Evolutionary conservation across 2,113 vertebrate species (phyloP), one percentile per base, ranked within the genome.

Genomic region (Chlamydotis undulata): DNA sequence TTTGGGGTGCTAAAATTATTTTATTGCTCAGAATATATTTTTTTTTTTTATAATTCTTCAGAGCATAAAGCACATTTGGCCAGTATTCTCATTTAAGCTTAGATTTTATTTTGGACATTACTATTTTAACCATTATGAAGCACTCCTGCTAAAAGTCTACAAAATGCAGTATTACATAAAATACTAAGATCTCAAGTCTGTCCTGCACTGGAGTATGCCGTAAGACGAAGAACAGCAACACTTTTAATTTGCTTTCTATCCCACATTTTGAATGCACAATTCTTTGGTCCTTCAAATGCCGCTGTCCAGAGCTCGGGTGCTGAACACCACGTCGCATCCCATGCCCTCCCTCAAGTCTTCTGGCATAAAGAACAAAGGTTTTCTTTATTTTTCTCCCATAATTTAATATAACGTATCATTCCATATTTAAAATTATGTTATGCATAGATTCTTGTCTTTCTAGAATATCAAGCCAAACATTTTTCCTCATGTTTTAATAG

Each of bases 281-380:
- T 7, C 45, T 3, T 3, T 0, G 4, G 6, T 33, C 21, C 33
- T 23, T 10, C 49, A 52, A 29, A 19, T 29, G 95, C 31, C 47
- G 98, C 98, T 98, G 98, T 98, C 98, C 98, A 88, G 39, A 24
- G 23, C 12, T 16, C 10, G 3, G 83, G 98, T 98, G 97, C 98
- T 98, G 98, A 98, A 98, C 24, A 16, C 7, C 2, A 11, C 6
- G 2, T 5, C 11, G 1, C 11, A 1, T 6, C 8, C 0, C 9
- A 1, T 5, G 10, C 10, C 31, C 7, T 37, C 81, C 23, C 33
- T n/a, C 50, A 6, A 13, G 16, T 14, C 65, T 14, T 13, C 60
- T 18, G 37, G 26, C 50, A 37, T 0, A 41, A 87, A 95, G 94
- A 70, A 87, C 21, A 80, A 96, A 92, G 50, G 59, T 45, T n/a